Percentiles rank a stretch among this genome's conserved stretches.
Evolutionary conservation across 1,140 invertebrate genomes (phyloP).

Genomic region (Diuraphis noxia): DNA sequence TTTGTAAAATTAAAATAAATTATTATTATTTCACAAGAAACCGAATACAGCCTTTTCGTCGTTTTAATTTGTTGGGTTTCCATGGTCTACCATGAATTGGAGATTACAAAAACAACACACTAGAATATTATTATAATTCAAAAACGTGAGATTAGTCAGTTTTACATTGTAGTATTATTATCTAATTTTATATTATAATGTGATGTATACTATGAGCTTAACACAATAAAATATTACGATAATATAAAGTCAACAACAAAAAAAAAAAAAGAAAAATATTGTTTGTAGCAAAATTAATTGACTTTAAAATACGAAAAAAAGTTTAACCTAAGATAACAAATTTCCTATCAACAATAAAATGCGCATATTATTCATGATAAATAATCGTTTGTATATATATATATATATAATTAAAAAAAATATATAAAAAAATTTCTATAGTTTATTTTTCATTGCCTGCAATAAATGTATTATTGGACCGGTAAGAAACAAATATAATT

Average conservation of each 20-base stretch:
- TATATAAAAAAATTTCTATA: background rate
- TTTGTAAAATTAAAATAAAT: background rate
- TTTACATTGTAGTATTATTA: conserved; percentile 2
- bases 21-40: conserved; percentile 25
- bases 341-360: conserved; percentile 4
- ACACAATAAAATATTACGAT: conserved; percentile 16
- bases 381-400: conserved; percentile 13
- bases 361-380: background rate
- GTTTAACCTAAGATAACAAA: conserved; percentile 21
- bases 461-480: background rate
- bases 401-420: conserved; percentile 20
- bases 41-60: conserved; percentile 5
- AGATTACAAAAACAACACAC: conserved; percentile 33
- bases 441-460: background rate
- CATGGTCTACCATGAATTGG: background rate
- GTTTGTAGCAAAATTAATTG: conserved; percentile 36
- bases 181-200: conserved; percentile 7
- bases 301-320: conserved; percentile 32
- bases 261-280: background rate
- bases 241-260: background rate
- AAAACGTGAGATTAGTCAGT: conserved; percentile 14
- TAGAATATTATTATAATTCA: conserved; percentile 18
- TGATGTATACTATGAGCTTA: conserved; percentile 39
- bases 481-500: background rate
- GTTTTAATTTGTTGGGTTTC: background rate